Percentiles rank a stretch among this genome's conserved stretches.
These are phyloP conservation scores for Protosalanx chinensis DNA, from an alignment of 2,797 vertebrate genomes.

Conservation along the genomic window DNA sequence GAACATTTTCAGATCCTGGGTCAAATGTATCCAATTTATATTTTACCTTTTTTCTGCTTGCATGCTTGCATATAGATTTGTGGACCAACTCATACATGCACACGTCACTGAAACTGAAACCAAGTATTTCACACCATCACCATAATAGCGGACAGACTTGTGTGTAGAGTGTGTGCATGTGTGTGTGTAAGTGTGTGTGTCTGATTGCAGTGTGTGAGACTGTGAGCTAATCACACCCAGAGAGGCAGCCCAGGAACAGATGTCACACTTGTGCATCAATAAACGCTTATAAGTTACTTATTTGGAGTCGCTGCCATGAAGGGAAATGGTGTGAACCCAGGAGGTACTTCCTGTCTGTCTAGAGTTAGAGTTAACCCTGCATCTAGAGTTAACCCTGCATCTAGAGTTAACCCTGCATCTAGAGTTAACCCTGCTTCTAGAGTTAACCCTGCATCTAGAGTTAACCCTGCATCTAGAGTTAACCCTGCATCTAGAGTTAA, in stretches of 20 bases:
- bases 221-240: conserved; percentile 76
- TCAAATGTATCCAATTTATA: conserved; percentile 73
- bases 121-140: conserved; percentile 40
- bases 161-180: background rate
- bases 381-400: no score
- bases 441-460: no score
- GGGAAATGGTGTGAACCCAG: conserved; percentile 79
- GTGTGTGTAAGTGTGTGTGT: conserved; percentile 35
- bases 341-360: conserved; percentile 42
- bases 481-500: no score
- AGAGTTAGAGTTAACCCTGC: no score
- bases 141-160: conserved; percentile 29
- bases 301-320: conserved; percentile 80
- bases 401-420: no score
- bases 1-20: conserved; percentile 70
- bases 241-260: conserved; percentile 73
- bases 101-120: conserved; percentile 40
- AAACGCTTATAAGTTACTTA: conserved; percentile 84
- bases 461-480: no score
- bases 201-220: conserved; percentile 76
- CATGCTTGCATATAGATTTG: conserved; percentile 29
- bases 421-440: no score
- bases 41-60: conserved; percentile 54
- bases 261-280: conserved; percentile 81
- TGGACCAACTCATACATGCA: conserved; percentile 40